Evolutionary conservation across 1,140 invertebrate species (phyloP), one percentile per base, ranked within the genome.

Genomic region (Venturia canescens): DNA sequence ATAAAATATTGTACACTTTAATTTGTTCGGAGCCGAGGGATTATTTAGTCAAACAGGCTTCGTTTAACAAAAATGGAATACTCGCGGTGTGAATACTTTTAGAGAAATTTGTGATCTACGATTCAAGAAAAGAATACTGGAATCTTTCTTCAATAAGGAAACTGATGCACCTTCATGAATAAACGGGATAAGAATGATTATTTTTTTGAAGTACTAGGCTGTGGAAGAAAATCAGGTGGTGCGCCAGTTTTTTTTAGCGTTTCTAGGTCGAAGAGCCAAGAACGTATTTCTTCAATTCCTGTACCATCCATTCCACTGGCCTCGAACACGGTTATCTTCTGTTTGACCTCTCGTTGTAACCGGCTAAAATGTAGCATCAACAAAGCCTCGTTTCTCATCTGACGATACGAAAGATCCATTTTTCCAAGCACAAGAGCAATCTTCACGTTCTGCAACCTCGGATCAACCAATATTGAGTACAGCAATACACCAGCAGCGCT

Each of bases 321-420:
- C 90, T 97, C 96, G 9, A 96, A 89, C 15, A 97, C 93, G 1
- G 90, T 93, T 3, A 96, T 94, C 21, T 94, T 92, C 84, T 95
- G 95, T 7, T 88, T 87, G 1, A 96, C 92, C 90, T 96, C 94
- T 78, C 92, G 93, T 84, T 94, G 92, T 16, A 96, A 89, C 63
- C 94, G 93, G 27, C 92, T 92, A 85, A 94, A 93, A 88, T 97
- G 95, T 77, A 97, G 90, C 94, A 97, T 96, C 3, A 97, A 90
- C 34, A 97, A 87, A 1, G 96, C 95, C 88, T 97, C 95, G 85
- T 97, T 97, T 31, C 96, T 91, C 95, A 96, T 96, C 88, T 97
- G 96, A 26, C 95, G 92, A 89, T 96, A 96, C 15, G 96, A 96
- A 1, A 95, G 94, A 85, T 97, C 96, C 95, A 96, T 96, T 92